phyloP scores from a whole-genome alignment of 2,888 invertebrate species.

The Yponomeuta sedellus region DNA sequence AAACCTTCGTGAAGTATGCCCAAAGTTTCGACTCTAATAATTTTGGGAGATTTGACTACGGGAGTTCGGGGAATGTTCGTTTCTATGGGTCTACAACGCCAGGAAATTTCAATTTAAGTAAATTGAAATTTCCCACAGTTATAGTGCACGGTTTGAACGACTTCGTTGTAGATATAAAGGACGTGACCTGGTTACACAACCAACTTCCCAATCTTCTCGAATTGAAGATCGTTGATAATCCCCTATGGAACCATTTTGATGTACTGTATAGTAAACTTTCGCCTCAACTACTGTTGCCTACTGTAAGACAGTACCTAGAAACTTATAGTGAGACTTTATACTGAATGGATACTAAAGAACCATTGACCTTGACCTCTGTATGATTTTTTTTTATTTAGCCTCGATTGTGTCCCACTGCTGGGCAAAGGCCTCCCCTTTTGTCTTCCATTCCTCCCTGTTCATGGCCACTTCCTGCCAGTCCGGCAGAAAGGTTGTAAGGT shows the following conservation, averaged over 20 bases:
- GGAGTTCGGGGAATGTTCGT: constrained; percentile 23
- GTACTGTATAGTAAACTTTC: not conserved
- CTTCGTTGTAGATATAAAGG: not conserved
- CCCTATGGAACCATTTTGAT: constrained; percentile 5
- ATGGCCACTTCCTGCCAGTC: too few species aligned
- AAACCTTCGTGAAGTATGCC: constrained; percentile 66
- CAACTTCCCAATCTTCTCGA: not conserved
- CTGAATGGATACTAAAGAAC: too few species aligned
- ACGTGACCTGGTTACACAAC: not conserved
- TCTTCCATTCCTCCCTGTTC: too few species aligned
- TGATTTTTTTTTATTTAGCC: too few species aligned
- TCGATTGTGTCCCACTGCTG: too few species aligned
- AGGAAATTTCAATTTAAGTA: too few species aligned
- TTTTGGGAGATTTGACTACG: constrained; percentile 59
- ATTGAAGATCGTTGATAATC: constrained; percentile 2
- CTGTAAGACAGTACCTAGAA: not conserved
- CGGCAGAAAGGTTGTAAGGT: too few species aligned
- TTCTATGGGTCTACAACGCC: not conserved
- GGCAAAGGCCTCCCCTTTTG: too few species aligned
- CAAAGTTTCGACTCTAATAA: constrained; percentile 59
- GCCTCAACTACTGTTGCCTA: not conserved
- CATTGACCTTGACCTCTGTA: too few species aligned
- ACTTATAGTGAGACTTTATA: not conserved
- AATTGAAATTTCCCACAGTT: not conserved
- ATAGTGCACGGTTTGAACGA: not conserved